phyloP scores from a whole-genome alignment of 2,113 vertebrate species.

The Muntiacus reevesi region DNA sequence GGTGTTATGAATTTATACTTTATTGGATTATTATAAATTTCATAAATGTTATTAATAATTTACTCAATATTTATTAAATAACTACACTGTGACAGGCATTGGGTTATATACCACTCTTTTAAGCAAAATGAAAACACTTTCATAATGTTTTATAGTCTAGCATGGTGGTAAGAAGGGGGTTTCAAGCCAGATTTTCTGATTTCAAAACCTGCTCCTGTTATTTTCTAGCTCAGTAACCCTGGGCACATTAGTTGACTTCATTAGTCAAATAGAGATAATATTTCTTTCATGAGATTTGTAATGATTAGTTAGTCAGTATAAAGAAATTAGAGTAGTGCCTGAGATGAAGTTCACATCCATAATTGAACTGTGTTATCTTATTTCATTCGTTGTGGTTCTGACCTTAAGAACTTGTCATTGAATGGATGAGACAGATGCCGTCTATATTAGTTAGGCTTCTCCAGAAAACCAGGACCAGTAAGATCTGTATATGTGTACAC shows the following conservation, averaged over 20 bases:
- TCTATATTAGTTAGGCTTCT: neutral
- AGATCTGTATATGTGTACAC: neutral
- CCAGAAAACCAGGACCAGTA: neutral
- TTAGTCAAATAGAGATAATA: neutral
- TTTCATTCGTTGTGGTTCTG: neutral
- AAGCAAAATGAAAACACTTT: neutral
- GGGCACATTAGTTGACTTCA: neutral
- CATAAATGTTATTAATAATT: neutral
- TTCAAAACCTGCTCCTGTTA: neutral
- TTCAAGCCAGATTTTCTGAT: neutral
- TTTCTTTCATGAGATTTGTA: neutral
- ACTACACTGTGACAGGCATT: neutral
- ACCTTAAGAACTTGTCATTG: neutral
- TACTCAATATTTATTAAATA: neutral
- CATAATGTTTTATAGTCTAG: neutral
- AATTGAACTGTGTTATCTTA: neutral
- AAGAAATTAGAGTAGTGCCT: neutral
- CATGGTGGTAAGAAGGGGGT: neutral
- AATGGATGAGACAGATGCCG: neutral
- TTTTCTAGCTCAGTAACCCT: neutral
- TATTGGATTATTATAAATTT: neutral
- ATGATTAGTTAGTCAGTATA: neutral
- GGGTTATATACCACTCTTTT: neutral
- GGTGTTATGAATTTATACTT: neutral
- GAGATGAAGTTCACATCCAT: neutral